phyloP scores from a whole-genome alignment of 2,888 invertebrate genomes.

The Cryptus viduatorius region DNA sequence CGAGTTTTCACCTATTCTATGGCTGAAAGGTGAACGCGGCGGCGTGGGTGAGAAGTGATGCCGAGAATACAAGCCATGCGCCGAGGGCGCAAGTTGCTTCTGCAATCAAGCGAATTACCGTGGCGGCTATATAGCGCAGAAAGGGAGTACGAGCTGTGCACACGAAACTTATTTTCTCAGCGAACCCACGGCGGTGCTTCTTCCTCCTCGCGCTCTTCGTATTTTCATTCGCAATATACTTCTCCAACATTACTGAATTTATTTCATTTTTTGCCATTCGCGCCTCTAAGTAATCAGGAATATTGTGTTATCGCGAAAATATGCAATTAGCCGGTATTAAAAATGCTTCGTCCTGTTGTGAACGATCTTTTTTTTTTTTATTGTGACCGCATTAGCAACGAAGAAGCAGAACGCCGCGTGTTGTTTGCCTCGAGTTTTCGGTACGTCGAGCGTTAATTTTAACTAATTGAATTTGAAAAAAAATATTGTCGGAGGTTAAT shows the following conservation, averaged over 20 bases:
- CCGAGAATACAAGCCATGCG: slow-evolving; percentile 13
- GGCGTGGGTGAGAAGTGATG: neutral
- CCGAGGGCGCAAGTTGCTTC: slow-evolving; percentile 26
- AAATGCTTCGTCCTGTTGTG: neutral
- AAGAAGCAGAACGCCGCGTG: neutral
- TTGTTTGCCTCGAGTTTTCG: neutral
- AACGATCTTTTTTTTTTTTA: neutral
- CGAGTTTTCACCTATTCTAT: slow-evolving; percentile 30
- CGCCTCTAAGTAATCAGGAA: slow-evolving; percentile 20
- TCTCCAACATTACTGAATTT: neutral
- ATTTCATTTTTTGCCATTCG: neutral
- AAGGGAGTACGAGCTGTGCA: slow-evolving; percentile 26
- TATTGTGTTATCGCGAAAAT: slow-evolving; percentile 33
- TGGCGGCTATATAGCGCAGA: slow-evolving; percentile 35
- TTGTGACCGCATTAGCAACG: neutral
- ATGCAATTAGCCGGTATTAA: slow-evolving; percentile 39
- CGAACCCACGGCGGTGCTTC: neutral
- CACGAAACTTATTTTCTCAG: slow-evolving; percentile 44
- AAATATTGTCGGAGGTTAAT: neutral
- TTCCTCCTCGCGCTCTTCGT: neutral
- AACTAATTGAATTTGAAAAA: slow-evolving; percentile 22
- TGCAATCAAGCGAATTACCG: slow-evolving; percentile 68
- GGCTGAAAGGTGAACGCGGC: slow-evolving; percentile 9
- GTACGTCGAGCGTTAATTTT: neutral
- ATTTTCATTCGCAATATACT: neutral